These are phyloP conservation scores for Pangasius macronema DNA, from an alignment of 2,797 vertebrate species.

Conservation along the genomic window DNA sequence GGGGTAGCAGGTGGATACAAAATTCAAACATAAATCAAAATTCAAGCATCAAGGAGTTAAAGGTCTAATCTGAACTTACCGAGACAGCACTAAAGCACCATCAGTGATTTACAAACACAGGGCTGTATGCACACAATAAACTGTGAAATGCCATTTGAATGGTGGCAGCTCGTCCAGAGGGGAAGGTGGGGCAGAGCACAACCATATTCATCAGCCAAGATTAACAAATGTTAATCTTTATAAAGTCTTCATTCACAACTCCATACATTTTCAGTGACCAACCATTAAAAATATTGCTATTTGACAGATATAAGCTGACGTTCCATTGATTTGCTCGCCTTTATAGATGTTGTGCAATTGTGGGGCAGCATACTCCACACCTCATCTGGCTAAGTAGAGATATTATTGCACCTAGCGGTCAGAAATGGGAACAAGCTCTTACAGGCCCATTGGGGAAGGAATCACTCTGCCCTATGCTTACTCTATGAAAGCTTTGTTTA, in stretches of 20 bases:
- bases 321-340: not conserved
- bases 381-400: not conserved
- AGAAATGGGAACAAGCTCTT: not conserved
- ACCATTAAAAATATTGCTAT: not conserved
- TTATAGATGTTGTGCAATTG: not conserved
- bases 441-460: not conserved
- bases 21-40: not conserved
- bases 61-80: not conserved
- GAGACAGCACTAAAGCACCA: not conserved
- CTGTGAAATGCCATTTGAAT: not conserved
- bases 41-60: not conserved
- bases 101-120: not conserved
- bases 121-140: not conserved
- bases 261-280: not conserved
- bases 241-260: not conserved
- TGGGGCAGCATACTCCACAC: not conserved
- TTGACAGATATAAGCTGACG: not conserved
- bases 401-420: not conserved
- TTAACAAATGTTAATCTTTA: not conserved
- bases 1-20: too few relatives aligned
- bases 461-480: not conserved
- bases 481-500: not conserved
- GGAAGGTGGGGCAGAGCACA: not conserved
- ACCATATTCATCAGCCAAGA: not conserved
- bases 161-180: not conserved